phyloP scores from a whole-genome alignment of 2,888 invertebrate genomes.

The Ecliptopera silaceata region DNA sequence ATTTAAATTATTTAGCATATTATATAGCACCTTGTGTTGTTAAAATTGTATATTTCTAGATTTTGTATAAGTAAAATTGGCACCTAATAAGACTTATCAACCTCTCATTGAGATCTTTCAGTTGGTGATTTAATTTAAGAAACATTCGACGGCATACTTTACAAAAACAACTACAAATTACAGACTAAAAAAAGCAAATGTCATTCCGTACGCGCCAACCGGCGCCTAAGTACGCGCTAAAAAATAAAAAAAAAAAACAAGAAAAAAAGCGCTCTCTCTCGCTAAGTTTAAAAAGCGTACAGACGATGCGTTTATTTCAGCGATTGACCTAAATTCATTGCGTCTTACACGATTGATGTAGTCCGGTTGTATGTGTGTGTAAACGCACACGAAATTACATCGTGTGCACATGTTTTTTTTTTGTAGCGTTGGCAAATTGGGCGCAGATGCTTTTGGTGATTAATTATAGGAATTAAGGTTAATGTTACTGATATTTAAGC shows the following conservation, averaged over 20 bases:
- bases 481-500: constrained; percentile 14
- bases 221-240: constrained; percentile 47
- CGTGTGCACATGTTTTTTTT: constrained; percentile 48
- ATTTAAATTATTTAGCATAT: too few species aligned
- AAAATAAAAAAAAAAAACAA: constrained; percentile 46
- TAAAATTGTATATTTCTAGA: too few species aligned
- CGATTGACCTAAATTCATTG: constrained; percentile 75
- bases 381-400: constrained; percentile 41
- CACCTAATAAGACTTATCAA: background rate
- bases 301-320: constrained; percentile 68
- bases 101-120: constrained; percentile 8
- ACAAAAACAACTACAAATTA: constrained; percentile 25
- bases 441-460: constrained; percentile 22
- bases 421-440: constrained; percentile 37
- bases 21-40: too few species aligned
- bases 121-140: constrained; percentile 7
- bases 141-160: constrained; percentile 15
- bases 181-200: constrained; percentile 30
- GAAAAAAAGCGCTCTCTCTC: constrained; percentile 47
- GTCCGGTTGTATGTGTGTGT: constrained; percentile 42
- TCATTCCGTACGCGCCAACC: constrained; percentile 34
- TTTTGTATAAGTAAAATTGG: too few species aligned
- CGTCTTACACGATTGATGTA: constrained; percentile 55
- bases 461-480: constrained; percentile 29
- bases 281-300: constrained; percentile 29